Base-by-base conservation (phyloP, 2,888 invertebrate genomes). In the Nebria salina region DNA sequence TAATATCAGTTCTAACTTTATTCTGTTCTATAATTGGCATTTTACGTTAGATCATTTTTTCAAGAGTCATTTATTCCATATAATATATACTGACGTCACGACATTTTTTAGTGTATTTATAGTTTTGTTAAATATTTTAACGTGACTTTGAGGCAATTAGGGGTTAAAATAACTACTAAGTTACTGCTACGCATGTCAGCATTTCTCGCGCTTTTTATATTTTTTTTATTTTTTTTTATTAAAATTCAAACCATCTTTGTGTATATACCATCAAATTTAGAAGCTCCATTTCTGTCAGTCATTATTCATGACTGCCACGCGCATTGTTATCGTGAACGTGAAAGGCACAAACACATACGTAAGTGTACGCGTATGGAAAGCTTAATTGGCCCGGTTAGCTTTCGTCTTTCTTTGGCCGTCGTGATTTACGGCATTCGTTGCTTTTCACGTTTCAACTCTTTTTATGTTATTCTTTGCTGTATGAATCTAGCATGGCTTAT, bases 401-500 rank as follows among this genome's bases (percentile, higher is more conserved):
- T 54, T 54, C 54, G 54, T 54, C 54, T 54, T 54, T 54, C 54
- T 54, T 54, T 54, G 54, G 54, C 54, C 7, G 54, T 13, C 54
- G 54, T 54, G 54, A 54, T 54, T 11, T 54, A 54, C 54, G 54
- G 54, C 54, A 54, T 54, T 54, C 54, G 54, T 54, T 6, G 54
- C 54, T 54, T 54, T 54, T 54, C 54, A 54, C 54, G 54, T 54
- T 54, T 54, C 54, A 54, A 54, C 54, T 54, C 54, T 54, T 54
- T 54, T 54, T 54, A 54, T 4, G 54, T 54, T 54, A 7, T 2
- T 34, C 34, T 34, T 54, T 54, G 54, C 54, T 54, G 54, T 54
- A 8, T 34, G 34, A 34, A 34, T 34, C 34, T 34, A 34, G 34
- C 34, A 34, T 4, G 13, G 11, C 54, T 54, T 54, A 54, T 54